Evolutionary conservation across 1,140 invertebrate species (phyloP).

Genomic region (Conus ventricosus): DNA sequence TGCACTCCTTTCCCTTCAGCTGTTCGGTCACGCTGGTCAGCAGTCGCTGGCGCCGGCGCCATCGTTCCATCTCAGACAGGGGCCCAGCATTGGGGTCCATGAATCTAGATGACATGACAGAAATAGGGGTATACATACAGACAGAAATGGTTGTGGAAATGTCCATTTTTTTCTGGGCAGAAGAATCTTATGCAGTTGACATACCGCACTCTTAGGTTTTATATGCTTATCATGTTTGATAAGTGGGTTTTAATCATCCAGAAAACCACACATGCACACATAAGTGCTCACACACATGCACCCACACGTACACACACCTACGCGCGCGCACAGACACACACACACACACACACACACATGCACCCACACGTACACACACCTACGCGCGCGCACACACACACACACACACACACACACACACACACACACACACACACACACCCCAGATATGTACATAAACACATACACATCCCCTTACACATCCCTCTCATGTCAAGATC

Average conservation of each 20-base stretch:
- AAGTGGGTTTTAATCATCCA: no score
- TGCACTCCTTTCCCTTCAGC: constrained; percentile 74
- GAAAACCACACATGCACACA: not conserved
- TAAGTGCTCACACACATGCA: not conserved
- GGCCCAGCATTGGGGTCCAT: constrained; percentile 74
- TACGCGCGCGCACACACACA: not conserved
- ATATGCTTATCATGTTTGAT: not conserved
- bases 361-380: not conserved
- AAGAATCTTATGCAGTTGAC: not conserved
- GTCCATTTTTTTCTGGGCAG: no score
- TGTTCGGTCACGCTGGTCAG: constrained; percentile 73
- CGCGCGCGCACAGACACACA: not conserved
- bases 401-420: not conserved
- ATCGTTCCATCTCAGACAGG: constrained; percentile 72
- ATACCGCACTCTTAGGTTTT: not conserved
- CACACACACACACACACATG: not conserved
- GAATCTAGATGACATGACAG: constrained; percentile 53
- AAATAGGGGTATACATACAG: no score
- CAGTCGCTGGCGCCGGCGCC: constrained; percentile 69
- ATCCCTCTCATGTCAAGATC: no score
- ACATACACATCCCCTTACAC: not conserved
- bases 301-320: not conserved
- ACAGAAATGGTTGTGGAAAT: no score
- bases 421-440: not conserved
- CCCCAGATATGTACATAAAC: not conserved